Base-by-base conservation (phyloP, 2,797 vertebrate genomes). In the Cynodonichthys magdalenae region DNA sequence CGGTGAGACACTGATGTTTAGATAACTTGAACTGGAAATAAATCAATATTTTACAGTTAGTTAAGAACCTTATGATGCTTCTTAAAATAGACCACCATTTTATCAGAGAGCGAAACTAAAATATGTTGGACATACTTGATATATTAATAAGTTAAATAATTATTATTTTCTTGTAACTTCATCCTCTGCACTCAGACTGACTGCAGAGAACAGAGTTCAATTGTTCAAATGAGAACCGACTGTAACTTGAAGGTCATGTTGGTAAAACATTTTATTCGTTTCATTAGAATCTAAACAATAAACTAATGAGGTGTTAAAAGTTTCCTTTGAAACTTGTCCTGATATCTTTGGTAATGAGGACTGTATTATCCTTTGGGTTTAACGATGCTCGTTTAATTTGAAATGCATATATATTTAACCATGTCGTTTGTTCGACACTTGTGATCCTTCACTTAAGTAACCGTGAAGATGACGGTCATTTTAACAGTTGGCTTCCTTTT, bases 321-420 rank as follows among this genome's bases (percentile, higher is more conserved):
- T 75, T 81, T 77, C 45, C 63, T 61, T 82, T 80, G 63, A 12
- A 66, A 75, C 75, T 46, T 6, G n/a, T 76, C 20, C 63, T 36
- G 39, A 78, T 74, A 67, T 50, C 39, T 74, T 72, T 4, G 5
- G 62, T 80, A 82, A 86, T 80, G 68, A 83, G 44, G 55, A 60
- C 28, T 20, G 27, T 51, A 44, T 82, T 73, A 76, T 83, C 74
- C 47, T 76, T 41, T 79, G 72, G 55, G 75, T 77, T 80, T 77
- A 85, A 83, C 86, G 77, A 74, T 36, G 71, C 75, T 77, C 76
- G 66, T 74, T 74, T 84, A 77, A 88, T 86, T 86, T 45, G 19
- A 82, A 81, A 74, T 68, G 44, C 18, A 29, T 51, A 18, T 29
- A 27, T 17, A 45, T 69, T 53, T 58, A 55, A 71, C 10, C 66